Conservation (phyloP, 2,888 invertebrate genomes). For the Choreutis nemorana region DNA sequence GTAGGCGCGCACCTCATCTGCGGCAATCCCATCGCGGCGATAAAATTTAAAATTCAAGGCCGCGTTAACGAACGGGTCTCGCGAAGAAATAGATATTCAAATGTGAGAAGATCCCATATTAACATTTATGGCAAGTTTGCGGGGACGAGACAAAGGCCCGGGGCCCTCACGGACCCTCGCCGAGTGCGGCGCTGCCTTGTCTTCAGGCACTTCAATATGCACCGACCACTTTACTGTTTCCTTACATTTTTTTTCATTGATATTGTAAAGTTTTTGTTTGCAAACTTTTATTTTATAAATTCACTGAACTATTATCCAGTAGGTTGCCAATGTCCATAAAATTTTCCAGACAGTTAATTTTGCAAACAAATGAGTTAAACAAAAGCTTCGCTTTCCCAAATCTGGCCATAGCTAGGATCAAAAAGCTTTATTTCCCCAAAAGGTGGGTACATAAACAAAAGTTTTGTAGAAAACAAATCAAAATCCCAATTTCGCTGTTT, state of each 20-base stretch:
- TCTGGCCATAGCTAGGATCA: too few species aligned
- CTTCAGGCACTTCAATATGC: conserved; percentile 6
- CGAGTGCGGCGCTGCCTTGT: too few species aligned
- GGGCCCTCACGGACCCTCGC: conserved; percentile 21
- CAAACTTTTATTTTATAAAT: too few species aligned
- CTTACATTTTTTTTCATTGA: too few species aligned
- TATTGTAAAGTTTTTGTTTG: too few species aligned
- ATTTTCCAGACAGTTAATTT: conserved; percentile 4
- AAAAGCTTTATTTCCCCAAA: too few species aligned
- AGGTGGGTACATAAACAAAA: conserved; percentile 49
- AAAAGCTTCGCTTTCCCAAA: too few species aligned
- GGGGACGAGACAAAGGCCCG: conserved; percentile 58
- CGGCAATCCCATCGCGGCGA: conserved; percentile 51
- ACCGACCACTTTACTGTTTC: neutral
- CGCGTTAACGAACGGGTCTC: conserved; percentile 66
- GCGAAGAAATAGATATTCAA: conserved; percentile 68
- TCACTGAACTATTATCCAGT: too few species aligned
- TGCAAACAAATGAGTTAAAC: too few species aligned
- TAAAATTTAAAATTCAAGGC: conserved; percentile 68
- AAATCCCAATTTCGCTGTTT: conserved; percentile 58
- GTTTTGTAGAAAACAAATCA: conserved; percentile 63
- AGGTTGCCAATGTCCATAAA: too few species aligned
- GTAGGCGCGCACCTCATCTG: conserved; percentile 64
- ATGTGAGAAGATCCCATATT: conserved; percentile 65
- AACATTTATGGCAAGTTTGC: conserved; percentile 68